Conservation (phyloP, 2,113 vertebrate species). For the Chaetodon trifascialis region DNA sequence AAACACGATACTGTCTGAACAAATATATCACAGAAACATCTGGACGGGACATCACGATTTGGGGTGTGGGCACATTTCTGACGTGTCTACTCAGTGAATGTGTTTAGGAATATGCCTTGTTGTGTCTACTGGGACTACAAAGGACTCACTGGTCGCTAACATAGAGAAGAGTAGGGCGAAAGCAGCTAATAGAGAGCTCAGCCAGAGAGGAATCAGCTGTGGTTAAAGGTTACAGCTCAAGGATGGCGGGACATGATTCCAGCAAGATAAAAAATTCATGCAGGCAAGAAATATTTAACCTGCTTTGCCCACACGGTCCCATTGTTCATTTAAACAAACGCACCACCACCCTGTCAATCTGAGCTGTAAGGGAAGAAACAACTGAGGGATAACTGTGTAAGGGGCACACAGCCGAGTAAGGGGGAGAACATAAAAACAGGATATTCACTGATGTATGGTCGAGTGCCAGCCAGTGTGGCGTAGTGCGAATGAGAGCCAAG, state of each 20-base stretch:
- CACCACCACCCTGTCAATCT: conserved; percentile 55
- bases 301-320: conserved; percentile 49
- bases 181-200: conserved; percentile 82
- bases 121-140: conserved; percentile 23
- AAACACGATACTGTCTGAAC: neutral
- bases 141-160: conserved; percentile 20
- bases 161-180: conserved; percentile 31
- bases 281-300: conserved; percentile 40
- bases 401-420: conserved; percentile 60
- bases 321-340: conserved; percentile 26
- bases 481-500: conserved; percentile 89
- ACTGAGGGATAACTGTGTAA: conserved; percentile 52
- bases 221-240: conserved; percentile 77
- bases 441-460: conserved; percentile 89
- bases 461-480: conserved; percentile 88
- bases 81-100: neutral
- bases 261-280: conserved; percentile 12
- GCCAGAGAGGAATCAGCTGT: conserved; percentile 79
- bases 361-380: conserved; percentile 75
- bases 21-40: conserved; percentile 11
- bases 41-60: neutral
- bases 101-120: neutral
- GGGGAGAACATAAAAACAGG: conserved; percentile 76
- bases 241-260: conserved; percentile 51
- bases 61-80: conserved; percentile 1